Evolutionary conservation across 2,113 vertebrate species (phyloP).

Genomic region (Theristicus caerulescens): DNA sequence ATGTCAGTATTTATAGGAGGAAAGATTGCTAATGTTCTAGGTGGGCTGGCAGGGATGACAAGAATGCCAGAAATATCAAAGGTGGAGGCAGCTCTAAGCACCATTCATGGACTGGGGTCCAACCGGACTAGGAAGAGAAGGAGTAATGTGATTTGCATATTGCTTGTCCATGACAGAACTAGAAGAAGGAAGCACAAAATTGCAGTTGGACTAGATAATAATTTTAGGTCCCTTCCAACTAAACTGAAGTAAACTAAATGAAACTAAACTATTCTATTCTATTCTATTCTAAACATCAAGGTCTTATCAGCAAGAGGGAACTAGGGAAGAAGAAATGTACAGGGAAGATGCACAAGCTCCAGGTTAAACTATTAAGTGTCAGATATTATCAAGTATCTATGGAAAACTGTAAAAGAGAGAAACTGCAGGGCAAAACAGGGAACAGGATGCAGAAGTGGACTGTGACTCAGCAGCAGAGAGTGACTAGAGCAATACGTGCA

Average conservation of each 20-base stretch:
- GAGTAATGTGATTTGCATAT: background rate
- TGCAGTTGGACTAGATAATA: background rate
- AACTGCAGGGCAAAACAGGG: background rate
- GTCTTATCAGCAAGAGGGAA: background rate
- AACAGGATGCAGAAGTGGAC: background rate
- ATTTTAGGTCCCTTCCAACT: background rate
- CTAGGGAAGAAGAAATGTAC: background rate
- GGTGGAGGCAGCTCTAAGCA: background rate
- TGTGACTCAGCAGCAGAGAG: background rate
- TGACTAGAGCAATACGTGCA: background rate
- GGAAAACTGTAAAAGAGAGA: background rate
- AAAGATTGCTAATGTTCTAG: background rate
- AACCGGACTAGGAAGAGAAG: background rate
- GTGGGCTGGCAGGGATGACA: fast-evolving
- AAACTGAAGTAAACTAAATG: background rate
- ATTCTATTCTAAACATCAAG: background rate
- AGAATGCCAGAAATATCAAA: background rate
- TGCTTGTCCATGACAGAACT: background rate
- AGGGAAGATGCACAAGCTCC: background rate
- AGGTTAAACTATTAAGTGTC: background rate
- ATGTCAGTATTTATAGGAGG: background rate
- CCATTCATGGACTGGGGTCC: background rate
- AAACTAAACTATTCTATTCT: too few species aligned
- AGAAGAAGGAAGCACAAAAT: background rate
- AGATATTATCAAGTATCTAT: background rate